Evolutionary conservation across 2,888 invertebrate species (phyloP), one percentile per base, ranked within the genome.

Genomic region (Eupithecia pulchellata): DNA sequence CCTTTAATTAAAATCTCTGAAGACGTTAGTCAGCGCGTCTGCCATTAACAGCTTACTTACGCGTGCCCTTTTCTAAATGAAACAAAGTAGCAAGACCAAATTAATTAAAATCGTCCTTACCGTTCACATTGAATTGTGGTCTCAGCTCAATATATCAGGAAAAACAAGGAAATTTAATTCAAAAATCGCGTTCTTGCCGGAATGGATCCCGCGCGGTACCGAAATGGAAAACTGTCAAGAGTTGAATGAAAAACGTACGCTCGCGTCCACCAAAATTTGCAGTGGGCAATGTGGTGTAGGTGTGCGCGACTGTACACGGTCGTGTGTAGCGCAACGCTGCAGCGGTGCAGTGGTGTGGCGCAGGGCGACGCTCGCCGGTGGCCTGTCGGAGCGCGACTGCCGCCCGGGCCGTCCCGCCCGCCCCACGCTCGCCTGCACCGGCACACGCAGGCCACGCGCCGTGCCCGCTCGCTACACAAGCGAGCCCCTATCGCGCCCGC

Each of bases 331-430:
- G 89, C 87, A 86, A 81, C 84, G 84, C 82, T 88, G 89, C 89
- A 87, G 84, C 85, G 87, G 78, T 85, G 87, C 89, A 87, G 84
- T 79, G 80, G 82, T 77, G 81, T 78, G 84, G 81, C 82, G 84
- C 84, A 85, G 84, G 86, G 89, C 91, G 89, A 90, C 91, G 87
- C 89, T 89, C 87, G 89, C 87, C 90, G 89, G 87, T 87, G 90
- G 92, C 92, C 88, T 88, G 88, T 83, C 86, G 85, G 85, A 85
- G 91, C 91, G 91, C 92, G 89, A 93, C 93, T 93, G 92, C 87
- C 91, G 92, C 91, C 92, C 92, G 91, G 91, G 91, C 87, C 89
- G 88, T 86, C 86, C 81, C 86, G 87, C 86, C 81, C 83, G 79
- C 87, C 85, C 86, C 86, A 83, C 86, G 84, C 86, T 81, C 85